Evolutionary conservation across 2,888 invertebrate genomes (phyloP).

Genomic region (Mallateleia sp.): DNA sequence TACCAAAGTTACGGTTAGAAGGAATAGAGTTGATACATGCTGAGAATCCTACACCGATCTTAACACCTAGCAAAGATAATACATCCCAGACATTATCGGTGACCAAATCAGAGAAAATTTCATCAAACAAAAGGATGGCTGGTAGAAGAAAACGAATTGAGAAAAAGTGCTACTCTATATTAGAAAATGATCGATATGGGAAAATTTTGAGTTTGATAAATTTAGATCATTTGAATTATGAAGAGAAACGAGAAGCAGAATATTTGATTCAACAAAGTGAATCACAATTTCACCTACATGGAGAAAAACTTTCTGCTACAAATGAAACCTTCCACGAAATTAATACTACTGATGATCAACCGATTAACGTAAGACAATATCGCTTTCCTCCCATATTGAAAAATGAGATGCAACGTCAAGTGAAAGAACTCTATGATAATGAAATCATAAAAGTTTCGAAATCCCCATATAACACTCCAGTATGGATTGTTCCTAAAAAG

Average conservation of each 20-base stretch:
- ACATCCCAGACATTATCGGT: too few species aligned
- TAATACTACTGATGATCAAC: neutral
- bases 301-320: conserved; percentile 9
- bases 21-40: too few species aligned
- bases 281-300: neutral
- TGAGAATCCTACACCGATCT: too few species aligned
- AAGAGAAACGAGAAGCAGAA: conserved; percentile 4
- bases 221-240: conserved; percentile 15
- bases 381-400: conserved; percentile 8
- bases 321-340: neutral
- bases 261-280: neutral
- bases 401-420: conserved; percentile 7
- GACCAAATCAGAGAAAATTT: too few species aligned
- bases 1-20: neutral
- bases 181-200: too few species aligned
- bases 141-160: neutral
- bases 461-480: conserved; percentile 19
- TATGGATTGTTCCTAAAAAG: conserved; percentile 28
- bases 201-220: too few species aligned
- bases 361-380: conserved; percentile 21
- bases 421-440: neutral
- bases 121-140: too few species aligned
- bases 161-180: too few species aligned
- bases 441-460: conserved; percentile 14
- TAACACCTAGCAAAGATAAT: too few species aligned